Evolutionary conservation across 2,797 vertebrate species (phyloP).

Genomic region (Fringilla coelebs): DNA sequence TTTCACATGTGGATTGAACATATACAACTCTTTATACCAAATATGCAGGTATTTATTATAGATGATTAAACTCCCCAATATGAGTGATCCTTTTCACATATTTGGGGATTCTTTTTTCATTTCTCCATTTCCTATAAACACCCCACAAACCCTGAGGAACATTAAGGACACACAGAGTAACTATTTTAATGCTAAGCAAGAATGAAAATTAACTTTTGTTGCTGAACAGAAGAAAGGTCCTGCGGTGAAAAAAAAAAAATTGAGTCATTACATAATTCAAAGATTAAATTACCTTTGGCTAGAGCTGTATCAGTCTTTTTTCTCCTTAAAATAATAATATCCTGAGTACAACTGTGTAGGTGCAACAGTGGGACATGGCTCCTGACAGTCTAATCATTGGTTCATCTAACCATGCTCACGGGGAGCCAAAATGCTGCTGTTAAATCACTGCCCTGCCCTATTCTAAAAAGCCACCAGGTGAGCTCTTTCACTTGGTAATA

Average conservation of each 20-base stretch:
- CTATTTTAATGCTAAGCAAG: neutral
- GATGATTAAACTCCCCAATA: neutral
- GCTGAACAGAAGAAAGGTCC: neutral
- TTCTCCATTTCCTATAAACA: neutral
- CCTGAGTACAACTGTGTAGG: neutral
- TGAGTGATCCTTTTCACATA: neutral
- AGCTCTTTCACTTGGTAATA: neutral
- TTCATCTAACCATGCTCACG: neutral
- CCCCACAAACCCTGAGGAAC: neutral
- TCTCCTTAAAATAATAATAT: neutral
- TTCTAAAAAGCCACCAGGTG: constrained; percentile 12
- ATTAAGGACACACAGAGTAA: neutral
- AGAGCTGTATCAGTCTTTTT: neutral
- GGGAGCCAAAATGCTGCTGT: neutral
- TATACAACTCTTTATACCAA: neutral
- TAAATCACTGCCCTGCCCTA: neutral
- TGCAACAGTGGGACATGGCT: neutral
- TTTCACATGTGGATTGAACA: neutral
- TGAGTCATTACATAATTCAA: neutral
- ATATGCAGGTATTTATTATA: neutral
- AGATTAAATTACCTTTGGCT: neutral
- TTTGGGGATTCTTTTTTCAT: neutral
- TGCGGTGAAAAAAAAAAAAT: neutral
- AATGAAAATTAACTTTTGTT: neutral
- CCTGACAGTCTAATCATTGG: constrained; percentile 7